Evolutionary conservation across 2,797 vertebrate genomes (phyloP).

Genomic region (Diplodus sargus): DNA sequence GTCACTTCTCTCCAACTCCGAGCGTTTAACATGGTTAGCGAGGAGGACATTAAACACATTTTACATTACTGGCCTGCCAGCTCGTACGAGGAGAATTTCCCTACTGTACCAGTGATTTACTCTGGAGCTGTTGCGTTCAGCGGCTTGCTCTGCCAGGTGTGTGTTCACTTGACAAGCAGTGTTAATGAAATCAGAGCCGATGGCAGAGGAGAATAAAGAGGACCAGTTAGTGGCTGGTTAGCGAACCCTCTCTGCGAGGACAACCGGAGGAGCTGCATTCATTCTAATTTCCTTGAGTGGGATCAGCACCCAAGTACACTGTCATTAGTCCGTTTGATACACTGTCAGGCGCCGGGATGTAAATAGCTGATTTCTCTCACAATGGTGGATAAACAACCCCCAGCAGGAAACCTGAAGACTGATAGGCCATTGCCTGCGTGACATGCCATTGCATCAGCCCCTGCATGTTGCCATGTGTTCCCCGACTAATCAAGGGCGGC

Average conservation of each 20-base stretch:
- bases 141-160: conserved; percentile 76
- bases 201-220: conserved; percentile 73
- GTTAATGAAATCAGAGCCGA: conserved; percentile 83
- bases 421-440: conserved; percentile 92
- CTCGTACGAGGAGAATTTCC: conserved; percentile 54
- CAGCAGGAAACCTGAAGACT: conserved; percentile 90
- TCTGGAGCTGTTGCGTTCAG: conserved; percentile 57
- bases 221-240: conserved; percentile 56
- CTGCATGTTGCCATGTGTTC: conserved; percentile 92
- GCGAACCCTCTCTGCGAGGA: conserved; percentile 58
- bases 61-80: conserved; percentile 78
- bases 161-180: conserved; percentile 75
- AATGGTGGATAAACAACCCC: conserved; percentile 90
- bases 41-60: conserved; percentile 81
- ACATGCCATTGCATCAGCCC: conserved; percentile 92
- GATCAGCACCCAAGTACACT: conserved; percentile 63
- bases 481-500: conserved; percentile 96
- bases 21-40: conserved; percentile 56
- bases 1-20: conserved; percentile 77
- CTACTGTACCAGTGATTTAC: conserved; percentile 75
- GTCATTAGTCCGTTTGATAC: conserved; percentile 80
- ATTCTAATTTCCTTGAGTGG: conserved; percentile 80
- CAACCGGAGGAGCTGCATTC: conserved; percentile 61
- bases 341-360: conserved; percentile 81
- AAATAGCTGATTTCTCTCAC: conserved; percentile 82